phyloP scores from a whole-genome alignment of 2,888 invertebrate genomes.

The Folsomia candida region DNA sequence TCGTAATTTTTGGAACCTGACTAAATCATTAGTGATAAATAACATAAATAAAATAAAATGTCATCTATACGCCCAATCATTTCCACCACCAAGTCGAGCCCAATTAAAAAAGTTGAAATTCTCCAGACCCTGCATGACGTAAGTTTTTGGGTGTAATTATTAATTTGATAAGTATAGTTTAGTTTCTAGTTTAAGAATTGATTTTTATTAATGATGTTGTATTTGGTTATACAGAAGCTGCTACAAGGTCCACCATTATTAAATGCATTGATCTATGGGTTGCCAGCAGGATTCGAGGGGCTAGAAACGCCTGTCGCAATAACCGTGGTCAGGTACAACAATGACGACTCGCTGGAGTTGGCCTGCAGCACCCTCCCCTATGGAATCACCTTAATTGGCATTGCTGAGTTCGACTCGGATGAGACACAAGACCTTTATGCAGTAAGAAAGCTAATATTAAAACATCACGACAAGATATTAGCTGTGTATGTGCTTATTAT shows the following conservation, averaged over 20 bases:
- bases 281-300: conserved; percentile 35
- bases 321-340: conserved; percentile 36
- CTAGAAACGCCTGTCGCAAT: conserved; percentile 40
- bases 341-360: conserved; percentile 35
- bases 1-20: too few relatives aligned
- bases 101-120: not conserved
- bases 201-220: not conserved
- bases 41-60: too few relatives aligned
- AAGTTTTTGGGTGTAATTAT: too few relatives aligned
- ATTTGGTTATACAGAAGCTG: not conserved
- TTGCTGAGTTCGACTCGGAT: conserved; percentile 46
- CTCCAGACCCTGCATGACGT: not conserved
- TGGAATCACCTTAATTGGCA: conserved; percentile 45
- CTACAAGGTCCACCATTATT: not conserved
- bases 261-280: conserved; percentile 41
- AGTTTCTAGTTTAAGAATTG: not conserved
- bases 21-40: too few relatives aligned
- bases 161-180: too few relatives aligned
- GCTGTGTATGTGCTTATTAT: not conserved
- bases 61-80: not conserved
- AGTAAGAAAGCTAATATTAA: conserved; percentile 21
- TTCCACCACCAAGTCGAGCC: not conserved
- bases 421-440: conserved; percentile 46
- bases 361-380: conserved; percentile 37
- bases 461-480: not conserved